These are phyloP conservation scores for Periophthalmus modestus DNA, from an alignment of 2,113 vertebrate genomes.

Conservation along the genomic window DNA sequence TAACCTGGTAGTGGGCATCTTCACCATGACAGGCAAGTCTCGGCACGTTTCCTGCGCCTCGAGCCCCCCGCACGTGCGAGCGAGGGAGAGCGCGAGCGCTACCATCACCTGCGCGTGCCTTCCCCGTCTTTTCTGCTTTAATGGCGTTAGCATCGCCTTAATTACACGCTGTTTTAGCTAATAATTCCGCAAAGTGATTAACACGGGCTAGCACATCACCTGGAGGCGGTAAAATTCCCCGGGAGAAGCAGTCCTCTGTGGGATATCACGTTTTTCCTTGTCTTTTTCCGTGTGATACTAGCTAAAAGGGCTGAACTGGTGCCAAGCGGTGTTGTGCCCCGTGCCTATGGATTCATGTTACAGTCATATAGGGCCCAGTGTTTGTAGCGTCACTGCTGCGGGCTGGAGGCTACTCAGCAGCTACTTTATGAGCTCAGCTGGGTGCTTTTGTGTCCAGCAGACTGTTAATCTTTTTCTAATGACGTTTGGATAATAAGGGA, in stretches of 20 bases:
- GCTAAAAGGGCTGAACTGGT: too few species aligned
- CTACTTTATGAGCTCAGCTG: not conserved
- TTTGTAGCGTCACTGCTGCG: too few species aligned
- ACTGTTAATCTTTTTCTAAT: not conserved
- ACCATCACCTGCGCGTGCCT: not conserved
- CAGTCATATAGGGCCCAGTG: not conserved
- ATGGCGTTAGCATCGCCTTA: too few species aligned
- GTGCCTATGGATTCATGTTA: not conserved
- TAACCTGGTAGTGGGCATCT: constrained; percentile 58
- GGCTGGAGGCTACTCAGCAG: too few species aligned
- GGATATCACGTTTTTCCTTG: too few species aligned
- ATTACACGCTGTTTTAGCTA: too few species aligned
- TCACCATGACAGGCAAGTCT: constrained; percentile 59
- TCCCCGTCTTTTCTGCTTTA: not conserved
- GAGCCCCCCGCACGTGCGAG: not conserved
- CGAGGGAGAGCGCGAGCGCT: not conserved
- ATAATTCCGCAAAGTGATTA: not conserved
- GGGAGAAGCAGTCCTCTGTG: too few species aligned
- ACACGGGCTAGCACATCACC: not conserved
- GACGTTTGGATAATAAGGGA: not conserved
- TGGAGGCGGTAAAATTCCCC: not conserved
- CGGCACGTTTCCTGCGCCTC: not conserved
- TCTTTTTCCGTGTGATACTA: too few species aligned
- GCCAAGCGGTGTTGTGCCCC: not conserved
- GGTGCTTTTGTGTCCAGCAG: not conserved